Evolutionary conservation across 2,888 invertebrate species (phyloP).

Genomic region (Microctonus brassicae): DNA sequence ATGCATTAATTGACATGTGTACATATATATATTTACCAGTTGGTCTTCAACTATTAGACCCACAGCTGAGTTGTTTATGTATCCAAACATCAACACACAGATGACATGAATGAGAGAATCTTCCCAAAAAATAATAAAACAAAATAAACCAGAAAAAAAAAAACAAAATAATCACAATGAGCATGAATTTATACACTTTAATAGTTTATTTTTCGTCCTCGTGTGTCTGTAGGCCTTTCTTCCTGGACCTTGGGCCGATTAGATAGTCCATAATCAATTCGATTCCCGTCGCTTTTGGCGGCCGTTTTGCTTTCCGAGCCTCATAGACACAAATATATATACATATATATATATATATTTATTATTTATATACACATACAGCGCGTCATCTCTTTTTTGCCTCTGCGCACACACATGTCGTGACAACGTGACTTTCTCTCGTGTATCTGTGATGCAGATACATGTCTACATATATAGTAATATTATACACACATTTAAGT

Average conservation of each 20-base stretch:
- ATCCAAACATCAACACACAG: neutral
- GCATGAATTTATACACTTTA: neutral
- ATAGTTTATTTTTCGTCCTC: constrained; percentile 27
- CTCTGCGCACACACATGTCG: constrained; percentile 17
- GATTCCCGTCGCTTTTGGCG: constrained; percentile 33
- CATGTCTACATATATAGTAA: too few species aligned
- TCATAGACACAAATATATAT: constrained; percentile 14
- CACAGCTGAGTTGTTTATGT: neutral
- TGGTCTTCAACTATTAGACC: neutral
- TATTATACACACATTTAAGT: constrained; percentile 6
- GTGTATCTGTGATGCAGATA: neutral
- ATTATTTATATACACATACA: too few species aligned
- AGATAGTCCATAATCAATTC: constrained; percentile 21
- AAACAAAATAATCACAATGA: neutral
- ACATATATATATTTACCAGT: too few species aligned
- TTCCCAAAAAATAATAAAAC: neutral
- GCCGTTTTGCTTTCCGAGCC: constrained; percentile 27
- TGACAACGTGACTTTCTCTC: constrained; percentile 41
- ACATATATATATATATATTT: constrained; percentile 19
- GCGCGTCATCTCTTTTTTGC: constrained; percentile 1
- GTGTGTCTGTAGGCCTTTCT: constrained; percentile 31
- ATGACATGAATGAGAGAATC: neutral
- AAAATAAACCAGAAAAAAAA: neutral
- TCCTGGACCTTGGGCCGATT: constrained; percentile 44
- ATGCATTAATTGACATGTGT: too few species aligned